Conservation (phyloP, 2,113 vertebrate genomes). For the Columbina picui region DNA sequence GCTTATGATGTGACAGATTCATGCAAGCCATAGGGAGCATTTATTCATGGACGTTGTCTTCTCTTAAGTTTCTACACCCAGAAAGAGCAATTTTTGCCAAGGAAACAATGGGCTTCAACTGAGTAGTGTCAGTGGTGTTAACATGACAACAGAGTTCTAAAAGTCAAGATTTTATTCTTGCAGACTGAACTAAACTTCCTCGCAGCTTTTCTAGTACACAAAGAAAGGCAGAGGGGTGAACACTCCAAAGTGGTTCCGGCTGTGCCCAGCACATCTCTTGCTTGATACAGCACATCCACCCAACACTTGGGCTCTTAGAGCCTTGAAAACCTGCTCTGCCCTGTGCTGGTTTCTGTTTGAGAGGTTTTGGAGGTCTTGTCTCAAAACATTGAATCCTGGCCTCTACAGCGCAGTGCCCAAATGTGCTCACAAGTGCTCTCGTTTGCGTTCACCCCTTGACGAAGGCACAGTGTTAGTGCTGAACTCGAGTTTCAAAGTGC, state of each 20-base stretch:
- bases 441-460: neutral
- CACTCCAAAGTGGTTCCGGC: neutral
- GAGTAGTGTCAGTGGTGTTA: neutral
- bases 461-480: neutral
- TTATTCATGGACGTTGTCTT: neutral
- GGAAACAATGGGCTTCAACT: neutral
- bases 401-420: neutral
- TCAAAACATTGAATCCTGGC: neutral
- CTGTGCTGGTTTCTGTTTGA: neutral
- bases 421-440: accelerated
- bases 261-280: neutral
- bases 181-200: neutral
- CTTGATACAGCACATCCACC: neutral
- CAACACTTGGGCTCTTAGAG: neutral
- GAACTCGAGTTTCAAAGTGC: neutral
- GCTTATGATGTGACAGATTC: neutral
- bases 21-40: neutral
- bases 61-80: neutral
- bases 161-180: neutral
- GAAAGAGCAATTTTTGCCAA: neutral
- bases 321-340: neutral
- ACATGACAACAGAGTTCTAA: neutral
- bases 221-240: neutral
- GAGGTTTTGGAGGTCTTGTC: neutral
- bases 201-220: neutral